Evolutionary conservation across 53 echinoderm and acorn worm species (phyloP).

Genomic region (Hippasteria phrygiana): DNA sequence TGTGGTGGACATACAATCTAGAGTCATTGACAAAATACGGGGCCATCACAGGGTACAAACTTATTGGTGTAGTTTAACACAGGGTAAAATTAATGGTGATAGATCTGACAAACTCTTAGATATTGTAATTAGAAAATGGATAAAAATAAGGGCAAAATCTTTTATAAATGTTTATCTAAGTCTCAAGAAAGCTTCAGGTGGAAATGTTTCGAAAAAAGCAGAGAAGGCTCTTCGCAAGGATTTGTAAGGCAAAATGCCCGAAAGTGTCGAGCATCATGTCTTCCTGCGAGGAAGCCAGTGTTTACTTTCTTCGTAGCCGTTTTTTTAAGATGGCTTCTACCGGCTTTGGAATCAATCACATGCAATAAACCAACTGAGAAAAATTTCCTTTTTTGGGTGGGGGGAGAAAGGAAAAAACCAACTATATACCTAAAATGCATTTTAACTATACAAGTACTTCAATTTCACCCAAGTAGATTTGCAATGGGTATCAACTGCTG

Average conservation of each 20-base stretch:
- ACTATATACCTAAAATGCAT: no score
- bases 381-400: no score
- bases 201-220: neutral
- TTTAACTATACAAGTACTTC: no score
- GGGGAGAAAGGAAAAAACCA: no score
- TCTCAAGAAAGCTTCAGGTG: slow-evolving; percentile 5
- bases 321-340: no score
- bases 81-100: neutral
- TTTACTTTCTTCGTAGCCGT: no score
- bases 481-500: no score
- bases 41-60: slow-evolving; percentile 6
- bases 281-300: no score
- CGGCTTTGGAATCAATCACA: no score
- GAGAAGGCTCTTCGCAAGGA: slow-evolving; percentile 16
- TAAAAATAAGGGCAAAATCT: slow-evolving; percentile 5
- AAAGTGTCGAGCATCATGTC: no score
- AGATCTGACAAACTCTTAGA: slow-evolving; percentile 5
- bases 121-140: slow-evolving; percentile 16
- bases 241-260: neutral
- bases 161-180: slow-evolving; percentile 14
- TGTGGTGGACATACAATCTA: neutral
- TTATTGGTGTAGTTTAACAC: neutral
- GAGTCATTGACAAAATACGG: neutral
- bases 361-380: no score
- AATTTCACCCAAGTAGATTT: no score